These are phyloP conservation scores for Choloepus hoffmanni DNA, from an alignment of 2,113 vertebrate genomes.

Conservation along the genomic window DNA sequence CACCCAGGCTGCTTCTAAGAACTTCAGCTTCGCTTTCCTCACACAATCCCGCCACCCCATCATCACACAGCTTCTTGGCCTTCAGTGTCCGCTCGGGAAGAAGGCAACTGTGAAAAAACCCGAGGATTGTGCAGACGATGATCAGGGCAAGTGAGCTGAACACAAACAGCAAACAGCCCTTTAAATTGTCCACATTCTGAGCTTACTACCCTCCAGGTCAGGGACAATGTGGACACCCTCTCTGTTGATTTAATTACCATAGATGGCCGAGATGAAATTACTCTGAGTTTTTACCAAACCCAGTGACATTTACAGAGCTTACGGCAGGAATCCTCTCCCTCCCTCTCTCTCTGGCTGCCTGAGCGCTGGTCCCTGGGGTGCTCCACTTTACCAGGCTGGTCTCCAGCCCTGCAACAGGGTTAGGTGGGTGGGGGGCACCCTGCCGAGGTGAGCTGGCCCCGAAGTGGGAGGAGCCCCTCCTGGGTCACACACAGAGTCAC, in stretches of 20 bases:
- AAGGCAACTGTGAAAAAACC: neutral
- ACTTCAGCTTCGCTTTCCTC: neutral
- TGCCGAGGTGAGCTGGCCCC: neutral
- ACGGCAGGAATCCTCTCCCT: neutral
- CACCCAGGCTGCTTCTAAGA: too few species aligned
- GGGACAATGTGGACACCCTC: neutral
- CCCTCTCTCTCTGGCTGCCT: neutral
- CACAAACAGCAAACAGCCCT: neutral
- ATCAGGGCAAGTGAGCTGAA: too few species aligned
- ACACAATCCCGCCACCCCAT: rapidly evolving
- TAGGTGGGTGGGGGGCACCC: neutral
- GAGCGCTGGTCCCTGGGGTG: neutral
- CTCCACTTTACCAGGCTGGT: neutral
- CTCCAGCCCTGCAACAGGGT: neutral
- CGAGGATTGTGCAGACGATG: neutral
- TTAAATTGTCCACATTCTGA: rapidly evolving
- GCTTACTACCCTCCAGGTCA: neutral
- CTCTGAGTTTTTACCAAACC: neutral
- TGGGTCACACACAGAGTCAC: rapidly evolving
- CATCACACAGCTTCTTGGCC: too few species aligned
- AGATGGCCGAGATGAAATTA: neutral
- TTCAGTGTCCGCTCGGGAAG: neutral
- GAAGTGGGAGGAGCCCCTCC: neutral
- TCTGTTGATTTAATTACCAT: neutral
- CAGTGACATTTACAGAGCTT: slow-evolving; percentile 34